Conservation (phyloP, 2,888 invertebrate species). For the Papilio gigon region DNA sequence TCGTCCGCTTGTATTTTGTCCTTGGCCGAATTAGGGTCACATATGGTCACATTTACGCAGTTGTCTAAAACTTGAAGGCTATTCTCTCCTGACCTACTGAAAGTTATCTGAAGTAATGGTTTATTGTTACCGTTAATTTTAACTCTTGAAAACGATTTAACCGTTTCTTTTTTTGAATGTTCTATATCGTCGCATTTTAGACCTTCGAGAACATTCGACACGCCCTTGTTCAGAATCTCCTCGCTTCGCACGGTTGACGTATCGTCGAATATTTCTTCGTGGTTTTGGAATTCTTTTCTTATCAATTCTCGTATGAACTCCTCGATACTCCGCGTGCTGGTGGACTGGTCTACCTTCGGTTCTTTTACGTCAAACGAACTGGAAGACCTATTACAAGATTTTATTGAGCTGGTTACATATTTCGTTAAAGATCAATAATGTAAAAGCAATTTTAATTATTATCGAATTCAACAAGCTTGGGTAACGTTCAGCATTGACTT, state of each 20-base stretch:
- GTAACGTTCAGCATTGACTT: too few species aligned
- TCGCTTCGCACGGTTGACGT: constrained; percentile 55
- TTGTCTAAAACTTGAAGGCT: constrained; percentile 73
- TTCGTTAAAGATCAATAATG: not conserved
- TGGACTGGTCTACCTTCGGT: constrained; percentile 65
- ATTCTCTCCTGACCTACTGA: constrained; percentile 68
- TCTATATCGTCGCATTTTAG: constrained; percentile 56
- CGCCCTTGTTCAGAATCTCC: constrained; percentile 65
- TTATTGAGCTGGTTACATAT: not conserved
- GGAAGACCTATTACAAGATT: constrained; percentile 44
- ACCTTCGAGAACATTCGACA: constrained; percentile 67
- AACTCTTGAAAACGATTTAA: constrained; percentile 68
- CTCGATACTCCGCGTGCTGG: constrained; percentile 73
- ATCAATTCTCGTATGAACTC: constrained; percentile 73
- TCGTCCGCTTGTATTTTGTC: constrained; percentile 62
- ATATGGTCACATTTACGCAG: constrained; percentile 73
- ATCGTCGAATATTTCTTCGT: constrained; percentile 66
- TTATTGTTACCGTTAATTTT: constrained; percentile 78
- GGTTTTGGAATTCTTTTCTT: constrained; percentile 69
- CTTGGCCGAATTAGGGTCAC: constrained; percentile 56
- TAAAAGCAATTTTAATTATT: not conserved
- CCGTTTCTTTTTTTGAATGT: constrained; percentile 53
- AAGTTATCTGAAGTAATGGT: constrained; percentile 73
- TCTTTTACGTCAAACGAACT: constrained; percentile 49
- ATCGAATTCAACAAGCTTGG: too few species aligned